Evolutionary conservation across 2,888 invertebrate species (phyloP), one percentile per base, ranked within the genome.

Genomic region (Sicus ferrugineus): DNA sequence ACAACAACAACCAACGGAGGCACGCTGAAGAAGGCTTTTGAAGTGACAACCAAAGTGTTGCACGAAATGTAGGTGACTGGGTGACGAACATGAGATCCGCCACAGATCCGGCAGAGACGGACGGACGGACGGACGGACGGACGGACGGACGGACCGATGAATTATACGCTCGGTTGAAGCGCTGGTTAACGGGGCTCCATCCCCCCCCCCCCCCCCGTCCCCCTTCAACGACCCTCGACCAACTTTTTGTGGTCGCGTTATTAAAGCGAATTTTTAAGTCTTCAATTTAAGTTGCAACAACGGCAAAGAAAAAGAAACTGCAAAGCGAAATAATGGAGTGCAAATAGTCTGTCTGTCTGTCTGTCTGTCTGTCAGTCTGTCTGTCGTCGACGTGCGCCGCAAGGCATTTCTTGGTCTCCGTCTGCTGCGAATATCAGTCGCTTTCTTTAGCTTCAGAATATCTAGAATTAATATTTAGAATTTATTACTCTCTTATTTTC

Each of bases 261-360:
- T 19, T 42, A 61, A 61, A 61, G 26, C 26, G 61, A 16, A 42
- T 38, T 61, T 61, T 54, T 61, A 42, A 42, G 61, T n/a, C 42
- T 61, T 38, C 42, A 38, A 61, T 26, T 61, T 61, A 42, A 42
- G 21, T 42, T 42, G 42, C 59, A 34, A 23, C 59, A 59, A 34
- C 59, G 31, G 3, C 7, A 59, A 31, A 21, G 23, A 19, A 19
- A 50, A 14, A 50, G 11, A 19, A 50, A 50, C 50, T 3, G 23
- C 14, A 5, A 0, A 54, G 4, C 54, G 21, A 54, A 34, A 61
- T 23, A 34, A n/a, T n/a, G n/a, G 42, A 42, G 42, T 42, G 42
- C 42, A 42, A 42, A 9, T 42, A 54, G 11, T 28, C 14, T 28
- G 50, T 50, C n/a, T n/a, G n/a, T n/a, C 42, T 54, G 28, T 2